Conservation (phyloP, 1,140 invertebrate genomes). For the Calliopsis andreniformis region DNA sequence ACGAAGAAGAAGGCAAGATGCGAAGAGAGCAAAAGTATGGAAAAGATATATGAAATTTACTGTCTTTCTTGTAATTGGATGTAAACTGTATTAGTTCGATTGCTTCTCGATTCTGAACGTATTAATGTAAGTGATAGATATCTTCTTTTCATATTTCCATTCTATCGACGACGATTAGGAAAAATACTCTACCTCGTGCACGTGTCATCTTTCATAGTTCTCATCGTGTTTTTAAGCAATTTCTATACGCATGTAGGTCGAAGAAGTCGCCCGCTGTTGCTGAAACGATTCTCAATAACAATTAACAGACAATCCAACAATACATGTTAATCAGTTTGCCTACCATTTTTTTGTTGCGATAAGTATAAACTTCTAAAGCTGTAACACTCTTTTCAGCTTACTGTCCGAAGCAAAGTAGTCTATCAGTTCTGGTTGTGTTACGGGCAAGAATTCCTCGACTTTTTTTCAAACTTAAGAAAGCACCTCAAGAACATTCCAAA, state of each 20-base stretch:
- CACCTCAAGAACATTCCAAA: not conserved
- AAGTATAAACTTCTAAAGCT: too few species aligned
- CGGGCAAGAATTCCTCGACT: too few species aligned
- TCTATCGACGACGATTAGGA: slow-evolving; percentile 33
- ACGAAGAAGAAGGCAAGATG: not conserved
- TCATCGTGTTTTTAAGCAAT: slow-evolving; percentile 29
- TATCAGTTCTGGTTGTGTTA: not conserved
- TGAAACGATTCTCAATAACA: slow-evolving; percentile 18
- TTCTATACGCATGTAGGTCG: not conserved
- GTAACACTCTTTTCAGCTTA: too few species aligned
- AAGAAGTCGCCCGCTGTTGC: slow-evolving; percentile 31
- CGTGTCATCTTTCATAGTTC: slow-evolving; percentile 39
- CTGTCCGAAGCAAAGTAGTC: too few species aligned
- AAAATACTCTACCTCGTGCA: slow-evolving; percentile 48
- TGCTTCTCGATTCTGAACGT: slow-evolving; percentile 29
- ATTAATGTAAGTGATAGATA: slow-evolving; percentile 30
- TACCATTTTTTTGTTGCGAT: too few species aligned
- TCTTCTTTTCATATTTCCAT: slow-evolving; percentile 20
- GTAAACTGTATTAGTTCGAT: slow-evolving; percentile 30
- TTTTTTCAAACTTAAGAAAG: not conserved
- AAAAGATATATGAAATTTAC: not conserved
- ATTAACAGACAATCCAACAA: too few species aligned
- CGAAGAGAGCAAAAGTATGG: not conserved
- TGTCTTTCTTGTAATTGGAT: slow-evolving; percentile 26
- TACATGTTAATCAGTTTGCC: too few species aligned